Conservation (phyloP, 1,140 invertebrate species). For the Drosophila subpulchrella region DNA sequence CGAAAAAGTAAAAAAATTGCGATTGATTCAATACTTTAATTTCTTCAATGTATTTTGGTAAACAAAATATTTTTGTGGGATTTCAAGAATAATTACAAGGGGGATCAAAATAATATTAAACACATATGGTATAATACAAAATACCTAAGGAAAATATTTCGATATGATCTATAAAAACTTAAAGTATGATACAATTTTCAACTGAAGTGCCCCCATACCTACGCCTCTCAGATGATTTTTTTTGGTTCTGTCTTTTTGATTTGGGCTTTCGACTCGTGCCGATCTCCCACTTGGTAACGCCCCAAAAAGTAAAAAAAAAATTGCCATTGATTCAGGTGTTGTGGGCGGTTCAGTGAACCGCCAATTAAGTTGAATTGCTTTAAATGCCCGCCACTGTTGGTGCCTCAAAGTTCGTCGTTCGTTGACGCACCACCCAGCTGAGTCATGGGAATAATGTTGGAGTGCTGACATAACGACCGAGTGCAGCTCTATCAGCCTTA, state of each 20-base stretch:
- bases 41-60: background rate
- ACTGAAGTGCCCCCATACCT: background rate
- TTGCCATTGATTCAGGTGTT: slow-evolving; percentile 2
- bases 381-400: background rate
- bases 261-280: background rate
- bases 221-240: background rate
- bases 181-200: too few species aligned
- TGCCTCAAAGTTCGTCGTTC: slow-evolving; percentile 4
- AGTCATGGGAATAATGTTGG: slow-evolving; percentile 5
- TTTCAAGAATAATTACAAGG: too few species aligned
- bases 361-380: slow-evolving; percentile 4
- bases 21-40: background rate
- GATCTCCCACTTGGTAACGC: background rate
- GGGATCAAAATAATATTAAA: too few species aligned
- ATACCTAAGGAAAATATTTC: too few species aligned
- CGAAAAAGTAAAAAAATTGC: background rate
- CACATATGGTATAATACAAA: too few species aligned
- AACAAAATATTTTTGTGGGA: too few species aligned
- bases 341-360: slow-evolving; percentile 8
- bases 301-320: background rate
- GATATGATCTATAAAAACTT: background rate
- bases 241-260: background rate
- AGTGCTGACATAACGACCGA: slow-evolving; percentile 1
- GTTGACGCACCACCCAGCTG: slow-evolving; percentile 5
- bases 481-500: slow-evolving; percentile 21